A percentile compares a stretch with the other conserved stretches of the same genome.
Evolutionary conservation across 2,113 vertebrate genomes (phyloP).

Genomic region (Narcine bancroftii): DNA sequence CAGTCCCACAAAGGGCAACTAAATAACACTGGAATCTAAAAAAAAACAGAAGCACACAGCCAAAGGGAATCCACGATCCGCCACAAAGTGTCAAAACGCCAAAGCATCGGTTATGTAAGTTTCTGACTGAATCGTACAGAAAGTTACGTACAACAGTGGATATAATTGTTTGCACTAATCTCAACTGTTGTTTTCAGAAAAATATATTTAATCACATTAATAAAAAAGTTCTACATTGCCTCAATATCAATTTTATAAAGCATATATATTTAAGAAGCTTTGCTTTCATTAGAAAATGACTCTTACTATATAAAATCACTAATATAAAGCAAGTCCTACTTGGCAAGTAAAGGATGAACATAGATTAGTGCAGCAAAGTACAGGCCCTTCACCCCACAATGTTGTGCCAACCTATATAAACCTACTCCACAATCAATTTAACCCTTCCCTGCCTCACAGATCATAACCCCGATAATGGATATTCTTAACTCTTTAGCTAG

Average conservation of each 20-base stretch:
- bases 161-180: neutral
- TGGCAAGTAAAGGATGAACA: neutral
- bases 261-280: neutral
- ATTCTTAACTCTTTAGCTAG: neutral
- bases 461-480: no score
- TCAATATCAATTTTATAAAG: neutral
- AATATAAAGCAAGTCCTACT: neutral
- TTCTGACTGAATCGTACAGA: neutral
- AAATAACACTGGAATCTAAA: neutral
- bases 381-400: no score
- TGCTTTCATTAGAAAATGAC: neutral
- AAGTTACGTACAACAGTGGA: no score
- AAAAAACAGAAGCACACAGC: neutral
- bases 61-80: neutral
- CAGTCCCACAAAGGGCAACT: neutral
- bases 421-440: no score
- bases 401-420: no score
- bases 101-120: neutral
- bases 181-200: neutral
- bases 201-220: neutral
- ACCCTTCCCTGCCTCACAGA: no score
- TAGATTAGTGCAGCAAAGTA: no score
- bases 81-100: neutral
- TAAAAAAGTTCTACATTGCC: neutral
- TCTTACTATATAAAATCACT: neutral